Evolutionary conservation across 2,888 invertebrate species (phyloP).

Genomic region (Hoplodrina ambigua): DNA sequence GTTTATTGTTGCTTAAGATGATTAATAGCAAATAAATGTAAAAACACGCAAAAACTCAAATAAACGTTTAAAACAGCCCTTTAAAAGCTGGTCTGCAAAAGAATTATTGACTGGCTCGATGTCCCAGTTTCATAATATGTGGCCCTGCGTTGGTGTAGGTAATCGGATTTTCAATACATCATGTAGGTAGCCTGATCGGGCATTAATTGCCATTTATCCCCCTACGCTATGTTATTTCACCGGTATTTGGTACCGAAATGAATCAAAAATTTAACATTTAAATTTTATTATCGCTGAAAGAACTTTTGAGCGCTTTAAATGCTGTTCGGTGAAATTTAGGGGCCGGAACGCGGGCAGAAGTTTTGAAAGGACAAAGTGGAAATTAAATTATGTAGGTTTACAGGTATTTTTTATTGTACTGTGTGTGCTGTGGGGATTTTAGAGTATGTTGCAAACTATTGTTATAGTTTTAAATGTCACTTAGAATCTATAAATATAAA

Average conservation of each 20-base stretch:
- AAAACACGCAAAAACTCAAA: not conserved
- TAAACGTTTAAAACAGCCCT: constrained; percentile 3
- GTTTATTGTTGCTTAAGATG: not conserved
- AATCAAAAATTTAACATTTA: constrained; percentile 25
- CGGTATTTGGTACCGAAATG: constrained; percentile 12
- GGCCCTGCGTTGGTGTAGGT: constrained; percentile 24
- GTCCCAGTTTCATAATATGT: constrained; percentile 35
- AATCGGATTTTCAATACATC: constrained; percentile 56
- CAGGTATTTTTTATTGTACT: not conserved
- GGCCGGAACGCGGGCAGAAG: not conserved
- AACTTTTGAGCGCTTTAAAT: constrained; percentile 33
- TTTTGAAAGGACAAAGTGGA: constrained; percentile 5
- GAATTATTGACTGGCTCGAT: constrained; percentile 35
- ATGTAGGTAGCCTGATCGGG: constrained; percentile 44
- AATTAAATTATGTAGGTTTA: constrained; percentile 7
- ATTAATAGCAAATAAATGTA: not conserved
- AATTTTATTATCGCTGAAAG: constrained; percentile 12
- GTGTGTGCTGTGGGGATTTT: not conserved
- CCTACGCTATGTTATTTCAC: constrained; percentile 29
- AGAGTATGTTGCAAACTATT: not conserved
- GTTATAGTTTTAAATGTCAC: not conserved
- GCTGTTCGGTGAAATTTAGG: not conserved
- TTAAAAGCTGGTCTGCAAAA: constrained; percentile 14
- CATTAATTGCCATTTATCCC: constrained; percentile 51
- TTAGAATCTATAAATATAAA: too few species aligned